A percentile compares a stretch with the other conserved stretches of the same genome.
phyloP scores from a whole-genome alignment of 2,888 invertebrate species.

The Aradus depressus region DNA sequence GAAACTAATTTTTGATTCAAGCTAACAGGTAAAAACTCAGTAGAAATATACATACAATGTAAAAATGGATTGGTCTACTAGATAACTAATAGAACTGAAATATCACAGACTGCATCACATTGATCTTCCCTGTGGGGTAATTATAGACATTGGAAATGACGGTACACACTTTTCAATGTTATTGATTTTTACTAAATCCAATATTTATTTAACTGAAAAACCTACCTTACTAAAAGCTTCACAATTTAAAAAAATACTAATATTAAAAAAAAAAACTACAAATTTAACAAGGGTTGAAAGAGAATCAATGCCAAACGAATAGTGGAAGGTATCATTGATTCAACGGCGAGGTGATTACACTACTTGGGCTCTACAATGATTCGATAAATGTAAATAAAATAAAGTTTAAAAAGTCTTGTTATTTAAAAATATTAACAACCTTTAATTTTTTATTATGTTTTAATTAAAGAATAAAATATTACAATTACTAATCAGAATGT shows the following conservation, averaged over 20 bases:
- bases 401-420: background rate
- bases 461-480: no score
- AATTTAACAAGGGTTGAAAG: slow-evolving; percentile 14
- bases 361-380: background rate
- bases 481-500: no score
- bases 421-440: no score
- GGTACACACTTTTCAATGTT: background rate
- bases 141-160: slow-evolving; percentile 22
- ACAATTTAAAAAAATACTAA: background rate
- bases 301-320: slow-evolving; percentile 15
- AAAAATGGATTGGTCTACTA: no score
- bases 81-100: no score
- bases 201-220: slow-evolving; percentile 1
- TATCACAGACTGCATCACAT: slow-evolving; percentile 20
- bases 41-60: no score
- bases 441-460: no score
- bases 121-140: slow-evolving; percentile 25
- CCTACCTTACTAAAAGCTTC: slow-evolving; percentile 10
- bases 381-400: no score
- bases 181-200: slow-evolving; percentile 1
- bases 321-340: slow-evolving; percentile 13
- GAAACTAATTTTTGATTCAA: no score
- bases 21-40: no score
- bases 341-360: slow-evolving; percentile 4
- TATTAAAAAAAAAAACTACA: slow-evolving; percentile 10